Evolutionary conservation across 2,888 invertebrate species (phyloP), one percentile per base, ranked within the genome.

Genomic region (Notodonta dromedarius): DNA sequence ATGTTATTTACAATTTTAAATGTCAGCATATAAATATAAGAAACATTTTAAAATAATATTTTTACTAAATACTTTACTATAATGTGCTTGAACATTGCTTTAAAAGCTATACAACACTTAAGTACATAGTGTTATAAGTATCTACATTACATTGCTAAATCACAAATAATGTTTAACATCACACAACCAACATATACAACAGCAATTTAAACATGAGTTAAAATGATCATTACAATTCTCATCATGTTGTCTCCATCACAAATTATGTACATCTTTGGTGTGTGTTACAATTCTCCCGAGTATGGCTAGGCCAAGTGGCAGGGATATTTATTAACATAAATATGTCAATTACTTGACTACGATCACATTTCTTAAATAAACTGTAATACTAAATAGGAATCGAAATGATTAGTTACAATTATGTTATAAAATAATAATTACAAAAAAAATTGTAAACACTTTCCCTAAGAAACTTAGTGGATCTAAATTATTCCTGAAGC

Each of bases 51-150:
- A 8, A 24, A 52, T 32, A 52, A 24, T 52, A 52, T 44, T 56
- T 12, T 56, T 11, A 42, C 42, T 42, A 42, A 42, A 9, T 42
- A 42, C 8, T 11, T 11, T 42, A 42, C 11, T 42, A 42, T 48
- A 48, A 5, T 48, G 44, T 48, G 48, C 50, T 60, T 58, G 58
- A 65, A 59, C 58, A 58, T 16, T 46, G 59, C 59, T 63, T 54
- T 54, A 13, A 54, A 75, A 71, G 73, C 67, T 70, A 66, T 71
- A 66, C 67, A 71, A 73, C 65, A 73, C 73, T 69, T 75, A 74
- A 70, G 73, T 71, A 74, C 60, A 65, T 63, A 62, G 54, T 66
- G 63, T 67, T 44, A n/a, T 35, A 35, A 16, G n/a, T 16, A 24
- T 39, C 11, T 48, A 40, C 39, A 57, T 5, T 40, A 46, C 12